These are phyloP conservation scores for Drosophila kikkawai DNA, from an alignment of 1,140 invertebrate genomes.

Conservation along the genomic window DNA sequence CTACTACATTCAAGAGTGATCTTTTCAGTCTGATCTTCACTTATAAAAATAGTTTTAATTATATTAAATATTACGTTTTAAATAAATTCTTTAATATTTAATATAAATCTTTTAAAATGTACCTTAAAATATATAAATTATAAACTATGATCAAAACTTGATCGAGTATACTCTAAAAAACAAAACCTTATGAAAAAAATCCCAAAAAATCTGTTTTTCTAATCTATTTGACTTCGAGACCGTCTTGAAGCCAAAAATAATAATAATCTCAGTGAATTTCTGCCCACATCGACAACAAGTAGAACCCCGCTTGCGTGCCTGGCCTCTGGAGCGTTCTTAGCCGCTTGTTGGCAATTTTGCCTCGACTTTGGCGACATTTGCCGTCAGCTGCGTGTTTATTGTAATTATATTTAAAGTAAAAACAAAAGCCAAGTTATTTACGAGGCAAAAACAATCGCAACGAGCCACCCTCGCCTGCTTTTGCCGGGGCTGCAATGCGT, in stretches of 20 bases:
- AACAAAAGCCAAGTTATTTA: slow-evolving; percentile 68
- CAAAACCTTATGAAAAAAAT: not conserved
- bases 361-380: slow-evolving; percentile 56
- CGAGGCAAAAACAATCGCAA: slow-evolving; percentile 32
- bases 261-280: slow-evolving; percentile 14
- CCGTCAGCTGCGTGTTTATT: slow-evolving; percentile 65
- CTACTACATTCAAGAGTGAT: not conserved
- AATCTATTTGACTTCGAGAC: slow-evolving; percentile 4
- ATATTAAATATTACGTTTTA: not conserved
- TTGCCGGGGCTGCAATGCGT: slow-evolving; percentile 49
- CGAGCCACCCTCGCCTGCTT: slow-evolving; percentile 29
- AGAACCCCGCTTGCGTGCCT: slow-evolving; percentile 53
- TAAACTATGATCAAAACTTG: too few relatives aligned
- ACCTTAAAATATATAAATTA: too few relatives aligned
- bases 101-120: too few relatives aligned
- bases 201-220: not conserved
- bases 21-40: not conserved
- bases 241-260: slow-evolving; percentile 4
- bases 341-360: slow-evolving; percentile 70
- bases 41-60: not conserved
- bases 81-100: too few relatives aligned
- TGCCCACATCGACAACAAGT: slow-evolving; percentile 23
- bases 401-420: slow-evolving; percentile 79
- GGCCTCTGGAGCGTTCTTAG: slow-evolving; percentile 54
- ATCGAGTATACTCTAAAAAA: not conserved